Percentiles rank a stretch among this genome's conserved stretches.
These are phyloP conservation scores for Rhodinocichla rosea DNA, from an alignment of 2,113 vertebrate genomes.

Conservation along the genomic window DNA sequence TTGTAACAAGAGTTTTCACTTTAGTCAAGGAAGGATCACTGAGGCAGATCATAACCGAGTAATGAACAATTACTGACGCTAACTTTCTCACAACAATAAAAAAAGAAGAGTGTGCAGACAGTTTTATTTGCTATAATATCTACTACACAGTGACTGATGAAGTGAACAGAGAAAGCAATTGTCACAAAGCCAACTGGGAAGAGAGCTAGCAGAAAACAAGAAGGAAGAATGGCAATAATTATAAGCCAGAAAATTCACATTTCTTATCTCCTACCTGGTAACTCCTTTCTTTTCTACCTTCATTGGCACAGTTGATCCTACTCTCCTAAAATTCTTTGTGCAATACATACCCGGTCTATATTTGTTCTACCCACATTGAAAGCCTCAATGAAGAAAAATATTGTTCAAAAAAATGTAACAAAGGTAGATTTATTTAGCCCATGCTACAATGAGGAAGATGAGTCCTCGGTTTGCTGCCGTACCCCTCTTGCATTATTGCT, in stretches of 20 bases:
- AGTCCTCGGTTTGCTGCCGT: not conserved
- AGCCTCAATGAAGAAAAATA: not conserved
- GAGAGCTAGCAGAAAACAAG: not conserved
- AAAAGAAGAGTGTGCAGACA: not conserved
- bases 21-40: not conserved
- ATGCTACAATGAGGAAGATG: not conserved
- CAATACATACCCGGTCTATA: not conserved
- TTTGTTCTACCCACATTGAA: not conserved
- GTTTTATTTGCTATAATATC: constrained; percentile 31
- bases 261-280: not conserved
- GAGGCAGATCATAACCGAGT: constrained; percentile 14
- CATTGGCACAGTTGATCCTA: not conserved
- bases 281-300: not conserved
- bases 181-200: constrained; percentile 17
- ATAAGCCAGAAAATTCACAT: constrained; percentile 1
- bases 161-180: constrained; percentile 36
- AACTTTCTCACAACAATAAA: constrained; percentile 45
- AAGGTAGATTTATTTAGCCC: not conserved
- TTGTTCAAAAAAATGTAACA: not conserved
- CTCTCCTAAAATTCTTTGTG: not conserved
- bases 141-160: constrained; percentile 3
- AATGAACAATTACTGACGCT: constrained; percentile 39
- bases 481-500: not conserved
- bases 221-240: not conserved
- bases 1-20: constrained; percentile 36